Percentiles rank a stretch among this genome's conserved stretches.
Conservation (phyloP, 2,797 vertebrate genomes). For the Muraenolepis orangiensis region DNA sequence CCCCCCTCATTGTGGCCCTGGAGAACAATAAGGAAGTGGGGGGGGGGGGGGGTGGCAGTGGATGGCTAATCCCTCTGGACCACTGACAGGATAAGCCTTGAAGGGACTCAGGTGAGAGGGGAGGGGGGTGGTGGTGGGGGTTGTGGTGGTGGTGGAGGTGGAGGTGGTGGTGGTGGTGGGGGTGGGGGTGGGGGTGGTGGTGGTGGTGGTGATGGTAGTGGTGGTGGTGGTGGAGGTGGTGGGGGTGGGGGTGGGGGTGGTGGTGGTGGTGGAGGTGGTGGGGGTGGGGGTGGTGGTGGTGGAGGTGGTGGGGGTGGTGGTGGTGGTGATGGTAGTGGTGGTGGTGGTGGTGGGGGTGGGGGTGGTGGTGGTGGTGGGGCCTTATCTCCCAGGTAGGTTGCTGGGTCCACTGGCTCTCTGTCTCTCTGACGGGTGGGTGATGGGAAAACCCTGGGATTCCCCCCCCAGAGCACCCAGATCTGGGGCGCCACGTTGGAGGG, state of each 20-base stretch:
- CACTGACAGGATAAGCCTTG: constrained; percentile 76
- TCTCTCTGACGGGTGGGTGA: constrained; percentile 62
- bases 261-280: constrained; percentile 4
- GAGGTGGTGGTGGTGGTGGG: neutral
- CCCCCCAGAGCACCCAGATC: constrained; percentile 62
- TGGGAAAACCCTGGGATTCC: constrained; percentile 65
- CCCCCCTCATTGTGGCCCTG: constrained; percentile 61
- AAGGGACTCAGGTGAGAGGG: constrained; percentile 55
- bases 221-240: neutral
- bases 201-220: neutral
- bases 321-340: neutral
- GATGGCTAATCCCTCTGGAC: constrained; percentile 73
- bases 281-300: neutral
- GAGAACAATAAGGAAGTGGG: constrained; percentile 64
- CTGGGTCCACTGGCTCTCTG: constrained; percentile 34
- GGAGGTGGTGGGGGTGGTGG: neutral
- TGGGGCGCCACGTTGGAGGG: constrained; percentile 63
- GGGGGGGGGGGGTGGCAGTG: constrained; percentile 52
- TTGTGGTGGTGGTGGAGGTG: neutral
- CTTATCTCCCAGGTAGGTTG: constrained; percentile 64
- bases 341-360: too few relatives aligned
- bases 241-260: too few relatives aligned
- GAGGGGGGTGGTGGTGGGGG: too few relatives aligned
- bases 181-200: too few relatives aligned
- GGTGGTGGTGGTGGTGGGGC: constrained; percentile 21